A percentile compares a stretch with the other conserved stretches of the same genome.
These are phyloP conservation scores for Trachelus iudaicus DNA, from an alignment of 2,888 invertebrate species.

Conservation along the genomic window DNA sequence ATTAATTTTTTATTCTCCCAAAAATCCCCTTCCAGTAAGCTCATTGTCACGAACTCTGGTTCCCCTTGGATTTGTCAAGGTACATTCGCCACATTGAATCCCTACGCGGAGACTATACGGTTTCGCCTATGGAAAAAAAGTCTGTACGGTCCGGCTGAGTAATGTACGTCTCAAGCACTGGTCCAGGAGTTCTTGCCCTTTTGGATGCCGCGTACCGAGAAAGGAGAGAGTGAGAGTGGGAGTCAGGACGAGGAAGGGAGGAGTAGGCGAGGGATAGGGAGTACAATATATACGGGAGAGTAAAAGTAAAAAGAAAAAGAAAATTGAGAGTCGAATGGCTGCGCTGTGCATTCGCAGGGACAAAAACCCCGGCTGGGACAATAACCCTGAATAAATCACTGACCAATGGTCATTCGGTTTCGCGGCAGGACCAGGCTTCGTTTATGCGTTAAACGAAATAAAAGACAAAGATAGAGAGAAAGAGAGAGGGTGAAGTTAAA, in stretches of 20 bases:
- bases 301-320: not conserved
- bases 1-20: too few species aligned
- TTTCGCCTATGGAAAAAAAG: too few species aligned
- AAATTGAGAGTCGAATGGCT: too few species aligned
- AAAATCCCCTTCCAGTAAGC: too few species aligned
- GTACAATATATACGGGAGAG: conserved; percentile 17
- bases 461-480: not conserved
- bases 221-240: not conserved
- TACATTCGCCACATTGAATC: too few species aligned
- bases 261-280: not conserved
- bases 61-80: too few species aligned
- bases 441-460: not conserved
- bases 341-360: conserved; percentile 26
- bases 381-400: conserved; percentile 59
- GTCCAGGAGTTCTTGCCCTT: conserved; percentile 36
- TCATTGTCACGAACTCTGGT: too few species aligned
- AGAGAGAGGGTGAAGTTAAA: too few species aligned
- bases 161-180: conserved; percentile 6
- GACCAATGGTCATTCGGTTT: conserved; percentile 36
- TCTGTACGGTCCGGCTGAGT: too few species aligned
- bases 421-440: not conserved
- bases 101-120: too few species aligned
- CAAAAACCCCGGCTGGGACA: conserved; percentile 52
- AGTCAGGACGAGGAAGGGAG: not conserved
- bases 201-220: not conserved